Evolutionary conservation across 2,113 vertebrate genomes (phyloP).

Genomic region (Trogon melanurus): DNA sequence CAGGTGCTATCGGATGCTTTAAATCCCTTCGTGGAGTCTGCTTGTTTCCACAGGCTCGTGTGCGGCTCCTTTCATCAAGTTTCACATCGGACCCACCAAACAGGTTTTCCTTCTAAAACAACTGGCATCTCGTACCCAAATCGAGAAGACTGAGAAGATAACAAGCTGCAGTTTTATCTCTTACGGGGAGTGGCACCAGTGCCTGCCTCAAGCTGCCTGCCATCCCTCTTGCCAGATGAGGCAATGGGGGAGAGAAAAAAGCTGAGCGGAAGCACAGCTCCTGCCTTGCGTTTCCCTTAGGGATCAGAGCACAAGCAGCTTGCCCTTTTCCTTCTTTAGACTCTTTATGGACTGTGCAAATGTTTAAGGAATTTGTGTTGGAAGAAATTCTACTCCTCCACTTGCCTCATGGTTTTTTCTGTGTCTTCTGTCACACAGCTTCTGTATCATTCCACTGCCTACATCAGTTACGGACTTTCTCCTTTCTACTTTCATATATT

Average conservation of each 20-base stretch:
- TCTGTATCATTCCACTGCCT: neutral
- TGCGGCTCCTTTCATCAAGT: constrained; percentile 50
- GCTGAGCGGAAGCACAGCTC: neutral
- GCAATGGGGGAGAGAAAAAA: neutral
- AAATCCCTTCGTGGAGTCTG: neutral
- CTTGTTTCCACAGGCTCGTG: neutral
- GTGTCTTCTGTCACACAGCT: fast-evolving
- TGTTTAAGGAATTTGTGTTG: neutral
- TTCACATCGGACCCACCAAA: constrained; percentile 30
- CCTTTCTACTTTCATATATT: neutral
- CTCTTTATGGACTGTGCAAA: neutral
- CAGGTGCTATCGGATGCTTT: neutral
- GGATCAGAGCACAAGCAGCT: neutral
- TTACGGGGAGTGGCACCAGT: neutral
- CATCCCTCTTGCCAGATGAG: neutral
- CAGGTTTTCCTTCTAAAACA: constrained; percentile 47
- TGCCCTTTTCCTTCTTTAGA: neutral
- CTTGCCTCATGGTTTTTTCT: neutral
- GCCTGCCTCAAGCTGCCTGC: neutral
- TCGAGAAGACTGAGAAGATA: neutral
- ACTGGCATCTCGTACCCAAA: neutral
- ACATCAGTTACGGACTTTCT: neutral
- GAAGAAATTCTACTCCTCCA: neutral
- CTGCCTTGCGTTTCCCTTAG: neutral
- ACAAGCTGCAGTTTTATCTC: neutral